These are phyloP conservation scores for Teleogryllus oceanicus DNA, from an alignment of 2,888 invertebrate genomes.

Conservation along the genomic window DNA sequence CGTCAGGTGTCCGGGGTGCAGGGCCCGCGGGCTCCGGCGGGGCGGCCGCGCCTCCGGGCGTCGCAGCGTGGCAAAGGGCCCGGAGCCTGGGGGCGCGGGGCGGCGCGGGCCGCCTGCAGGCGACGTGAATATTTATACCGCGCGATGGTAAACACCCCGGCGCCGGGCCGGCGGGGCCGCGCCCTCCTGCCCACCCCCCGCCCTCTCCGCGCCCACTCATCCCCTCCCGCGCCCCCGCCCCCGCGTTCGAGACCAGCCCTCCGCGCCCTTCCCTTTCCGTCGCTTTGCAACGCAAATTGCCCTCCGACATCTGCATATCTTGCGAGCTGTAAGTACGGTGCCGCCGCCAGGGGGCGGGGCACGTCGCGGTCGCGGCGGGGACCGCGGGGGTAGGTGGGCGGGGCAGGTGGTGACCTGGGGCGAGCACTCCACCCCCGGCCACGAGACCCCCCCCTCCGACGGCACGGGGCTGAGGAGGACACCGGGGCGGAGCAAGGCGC, in stretches of 20 bases:
- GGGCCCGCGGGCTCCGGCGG: too few species aligned
- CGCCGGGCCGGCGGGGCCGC: not conserved
- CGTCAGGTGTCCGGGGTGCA: too few species aligned
- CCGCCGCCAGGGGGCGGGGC: not conserved
- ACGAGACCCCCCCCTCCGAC: not conserved
- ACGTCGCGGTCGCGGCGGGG: not conserved
- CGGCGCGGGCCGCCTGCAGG: not conserved
- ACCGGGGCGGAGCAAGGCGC: not conserved
- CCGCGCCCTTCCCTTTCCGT: not conserved
- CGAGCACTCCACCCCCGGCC: not conserved
- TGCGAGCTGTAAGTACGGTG: not conserved
- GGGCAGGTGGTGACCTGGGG: not conserved
- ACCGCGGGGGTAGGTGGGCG: not conserved
- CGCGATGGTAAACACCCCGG: not conserved
- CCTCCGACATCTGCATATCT: conserved; percentile 18
- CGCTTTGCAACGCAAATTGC: conserved; percentile 9
- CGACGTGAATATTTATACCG: conserved; percentile 18
- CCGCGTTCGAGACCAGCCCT: not conserved
- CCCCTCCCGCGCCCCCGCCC: not conserved
- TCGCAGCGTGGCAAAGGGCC: too few species aligned
- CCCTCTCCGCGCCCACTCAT: not conserved
- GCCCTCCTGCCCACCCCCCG: not conserved
- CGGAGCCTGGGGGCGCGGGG: not conserved
- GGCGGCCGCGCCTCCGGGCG: too few species aligned
- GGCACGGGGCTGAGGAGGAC: not conserved